phyloP scores from a whole-genome alignment of 1,140 invertebrate species.

The Zaprionus capensis region DNA sequence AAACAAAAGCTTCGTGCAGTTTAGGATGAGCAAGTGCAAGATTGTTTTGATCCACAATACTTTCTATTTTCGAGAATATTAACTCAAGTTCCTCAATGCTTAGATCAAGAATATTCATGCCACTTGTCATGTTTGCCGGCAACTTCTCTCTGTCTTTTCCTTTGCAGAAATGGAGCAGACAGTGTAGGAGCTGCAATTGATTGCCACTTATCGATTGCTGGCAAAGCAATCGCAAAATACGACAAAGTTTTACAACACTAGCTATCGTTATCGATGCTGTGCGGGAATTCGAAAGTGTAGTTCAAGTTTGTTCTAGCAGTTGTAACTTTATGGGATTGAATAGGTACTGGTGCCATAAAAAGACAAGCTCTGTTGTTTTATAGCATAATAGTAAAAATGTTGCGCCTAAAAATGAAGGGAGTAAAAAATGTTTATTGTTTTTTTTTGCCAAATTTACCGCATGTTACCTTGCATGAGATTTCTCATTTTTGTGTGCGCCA shows the following conservation, averaged over 20 bases:
- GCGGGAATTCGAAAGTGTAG: background rate
- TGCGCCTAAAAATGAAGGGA: background rate
- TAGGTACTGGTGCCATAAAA: background rate
- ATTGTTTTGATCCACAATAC: background rate
- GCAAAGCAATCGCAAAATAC: background rate
- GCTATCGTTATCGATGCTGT: background rate
- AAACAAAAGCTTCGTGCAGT: background rate
- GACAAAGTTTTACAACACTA: conserved; percentile 5
- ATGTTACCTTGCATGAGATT: background rate
- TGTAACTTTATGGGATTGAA: background rate
- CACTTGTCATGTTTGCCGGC: background rate
- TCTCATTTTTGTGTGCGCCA: background rate
- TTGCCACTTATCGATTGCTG: conserved; percentile 18
- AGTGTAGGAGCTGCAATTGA: no score
- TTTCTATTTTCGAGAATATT: background rate
- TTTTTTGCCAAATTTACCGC: background rate
- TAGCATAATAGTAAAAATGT: background rate
- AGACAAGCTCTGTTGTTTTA: background rate
- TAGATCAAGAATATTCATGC: background rate
- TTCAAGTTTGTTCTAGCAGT: background rate
- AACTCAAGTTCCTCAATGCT: background rate
- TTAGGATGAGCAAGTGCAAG: background rate
- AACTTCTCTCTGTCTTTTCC: background rate
- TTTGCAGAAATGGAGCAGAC: background rate
- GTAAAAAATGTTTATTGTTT: background rate